A percentile compares a stretch with the other conserved stretches of the same genome.
These are phyloP conservation scores for Pagrus major DNA, from an alignment of 2,113 vertebrate species.

Conservation along the genomic window DNA sequence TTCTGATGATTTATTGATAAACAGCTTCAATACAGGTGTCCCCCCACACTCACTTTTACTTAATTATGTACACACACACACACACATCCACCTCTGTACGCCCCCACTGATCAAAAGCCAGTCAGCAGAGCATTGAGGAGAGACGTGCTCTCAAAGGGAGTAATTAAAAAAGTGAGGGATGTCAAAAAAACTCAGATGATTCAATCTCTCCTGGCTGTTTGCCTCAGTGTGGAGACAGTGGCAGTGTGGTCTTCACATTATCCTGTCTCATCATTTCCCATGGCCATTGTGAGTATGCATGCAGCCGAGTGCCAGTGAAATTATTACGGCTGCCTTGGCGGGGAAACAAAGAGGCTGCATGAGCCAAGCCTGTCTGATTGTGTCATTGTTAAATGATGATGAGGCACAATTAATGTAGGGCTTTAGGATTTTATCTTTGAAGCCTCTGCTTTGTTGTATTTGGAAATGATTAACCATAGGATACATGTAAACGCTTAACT, in stretches of 20 bases:
- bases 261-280: conserved; percentile 28
- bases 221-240: conserved; percentile 19
- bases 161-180: conserved; percentile 70
- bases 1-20: conserved; percentile 68
- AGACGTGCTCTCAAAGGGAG: conserved; percentile 56
- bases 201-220: conserved; percentile 41
- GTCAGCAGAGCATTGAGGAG: conserved; percentile 41
- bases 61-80: conserved; percentile 52
- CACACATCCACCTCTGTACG: conserved; percentile 14
- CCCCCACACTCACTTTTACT: conserved; percentile 15
- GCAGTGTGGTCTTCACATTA: conserved; percentile 5
- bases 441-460: conserved; percentile 9
- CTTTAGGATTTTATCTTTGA: conserved; percentile 22
- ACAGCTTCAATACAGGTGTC: conserved; percentile 36
- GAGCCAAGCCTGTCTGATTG: conserved; percentile 37
- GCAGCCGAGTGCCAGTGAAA: conserved; percentile 26
- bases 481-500: neutral
- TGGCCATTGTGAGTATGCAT: conserved; percentile 29
- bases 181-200: conserved; percentile 41
- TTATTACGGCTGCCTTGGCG: conserved; percentile 39
- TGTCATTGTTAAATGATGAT: conserved; percentile 33
- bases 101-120: conserved; percentile 58
- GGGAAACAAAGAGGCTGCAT: conserved; percentile 41
- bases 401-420: conserved; percentile 1
- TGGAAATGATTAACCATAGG: neutral